Evolutionary conservation across 1,140 invertebrate genomes (phyloP), one percentile per base, ranked within the genome.

Genomic region (Tetragnatha versicolor): DNA sequence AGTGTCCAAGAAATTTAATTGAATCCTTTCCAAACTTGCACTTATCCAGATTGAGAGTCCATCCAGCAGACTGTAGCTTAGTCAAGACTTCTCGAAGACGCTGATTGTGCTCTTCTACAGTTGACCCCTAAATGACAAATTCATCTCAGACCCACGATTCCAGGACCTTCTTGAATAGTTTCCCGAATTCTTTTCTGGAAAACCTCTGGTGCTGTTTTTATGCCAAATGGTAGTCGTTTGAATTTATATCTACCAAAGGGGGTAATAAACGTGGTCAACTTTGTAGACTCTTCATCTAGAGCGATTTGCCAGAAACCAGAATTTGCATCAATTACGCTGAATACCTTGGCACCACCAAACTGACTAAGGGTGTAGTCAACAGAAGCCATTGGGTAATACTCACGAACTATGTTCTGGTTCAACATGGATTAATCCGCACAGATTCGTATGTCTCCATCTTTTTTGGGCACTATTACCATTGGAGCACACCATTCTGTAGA

Each of bases 311-410:
- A 45, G 35, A 60, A 81, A 25, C 80, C 80, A 7, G 20, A 27
- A 25, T 45, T 81, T 25, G 39, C 22, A 47, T 81, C 80, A 37
- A 81, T 35, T 31, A 37, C 22, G 4, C 45, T 61, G 29, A 81
- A 81, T 33, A 51, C 76, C 10, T 53, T 58, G n/a, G 61, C 65
- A 42, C 45, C 25, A 35, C 69, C 55, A 35, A 88, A 77, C 70
- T 84, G 14, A 53, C 20, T 25, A 10, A 53, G 9, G 9, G 20
- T 53, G 20, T 53, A 10, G 14, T 20, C 7, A n/a, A 53, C 7
- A 12, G 51, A 53, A 20, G 14, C 22, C 51, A 53, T 53, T n/a
- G 51, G 22, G 22, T 12, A 53, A 53, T 42, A 25, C 22, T 53
- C 51, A 12, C 22, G 9, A 7, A 12, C 51, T 12, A 53, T 53